Base-by-base conservation (phyloP, 2,797 vertebrate genomes). In the Tokudaia muenninki region DNA sequence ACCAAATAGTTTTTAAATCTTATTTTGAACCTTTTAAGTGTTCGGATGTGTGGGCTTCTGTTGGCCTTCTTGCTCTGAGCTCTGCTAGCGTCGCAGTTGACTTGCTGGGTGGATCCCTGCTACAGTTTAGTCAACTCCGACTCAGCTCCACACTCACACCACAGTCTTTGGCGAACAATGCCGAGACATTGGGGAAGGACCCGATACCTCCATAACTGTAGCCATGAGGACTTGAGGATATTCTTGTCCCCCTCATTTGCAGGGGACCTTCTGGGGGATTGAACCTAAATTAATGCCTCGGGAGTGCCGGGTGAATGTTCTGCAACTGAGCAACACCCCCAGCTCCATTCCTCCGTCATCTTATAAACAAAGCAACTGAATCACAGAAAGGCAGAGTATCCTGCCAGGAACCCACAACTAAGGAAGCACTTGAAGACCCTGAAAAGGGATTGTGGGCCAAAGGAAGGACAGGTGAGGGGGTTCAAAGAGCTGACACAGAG, bases 361-460 rank as follows among this genome's bases (percentile, higher is more conserved):
- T 95, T 61, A 75, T 11, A 16, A 59, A 26, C 16, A 21, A 90
- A 94, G 67, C 67, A 57, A 90, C 11, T 13, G 70, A 79, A 31
- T 90, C 81, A 22, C 37, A 74, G 44, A 87, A 41, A 91, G 61
- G 50, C 47, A 3, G 29, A 67, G 21, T 34, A 31, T 57, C 74
- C 78, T 75, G 24, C 57, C 55, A 72, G n/a, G 86, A 50, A 86
- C 65, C 47, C 13, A 2, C 10, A 41, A 44, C 47, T 80, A 16
- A 19, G 9, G 24, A 75, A 63, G 7, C n/a, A 55, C 16, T 21
- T 6, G 24, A 81, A 92, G 47, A 63, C 22, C n/a, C 77, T 13
- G 34, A 61, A 41, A 41, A 9, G 4, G 67, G 34, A 16, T 52
- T 1, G 0, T 70, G 31, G 22, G 0, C 8, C 1, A 7, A n/a